phyloP scores from a whole-genome alignment of 2,113 vertebrate species.

The Periophthalmus modestus region DNA sequence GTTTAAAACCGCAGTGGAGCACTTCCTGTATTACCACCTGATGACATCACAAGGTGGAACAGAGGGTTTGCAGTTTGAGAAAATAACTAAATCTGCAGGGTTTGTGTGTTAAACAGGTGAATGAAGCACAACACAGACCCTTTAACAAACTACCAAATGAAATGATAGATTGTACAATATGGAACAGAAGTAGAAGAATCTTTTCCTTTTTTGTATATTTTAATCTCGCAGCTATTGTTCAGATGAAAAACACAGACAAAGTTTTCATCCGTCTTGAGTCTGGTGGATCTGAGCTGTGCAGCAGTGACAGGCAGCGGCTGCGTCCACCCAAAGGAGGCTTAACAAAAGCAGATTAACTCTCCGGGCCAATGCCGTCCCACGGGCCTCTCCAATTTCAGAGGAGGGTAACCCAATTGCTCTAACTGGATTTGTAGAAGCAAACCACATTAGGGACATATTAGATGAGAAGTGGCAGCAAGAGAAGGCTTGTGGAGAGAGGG shows the following conservation, averaged over 20 bases:
- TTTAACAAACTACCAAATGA: no score
- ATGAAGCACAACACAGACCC: no score
- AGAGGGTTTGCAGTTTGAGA: no score
- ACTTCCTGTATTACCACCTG: no score
- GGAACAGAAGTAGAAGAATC: no score
- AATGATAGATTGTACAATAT: not conserved
- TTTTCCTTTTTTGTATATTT: not conserved
- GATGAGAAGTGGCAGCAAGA: slow-evolving; percentile 92
- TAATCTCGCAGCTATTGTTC: not conserved
- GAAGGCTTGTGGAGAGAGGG: slow-evolving; percentile 75
- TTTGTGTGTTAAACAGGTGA: no score
- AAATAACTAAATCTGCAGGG: no score
- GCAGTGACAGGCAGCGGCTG: slow-evolving; percentile 83
- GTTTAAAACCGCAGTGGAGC: no score
- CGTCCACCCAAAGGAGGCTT: slow-evolving; percentile 78
- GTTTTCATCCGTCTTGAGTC: slow-evolving; percentile 30
- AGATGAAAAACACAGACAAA: not conserved
- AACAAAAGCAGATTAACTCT: slow-evolving; percentile 97
- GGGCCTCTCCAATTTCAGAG: slow-evolving; percentile 93
- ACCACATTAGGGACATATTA: slow-evolving; percentile 96
- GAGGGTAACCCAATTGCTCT: slow-evolving; percentile 95
- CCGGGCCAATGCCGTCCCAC: slow-evolving; percentile 82
- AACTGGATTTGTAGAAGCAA: slow-evolving; percentile 95
- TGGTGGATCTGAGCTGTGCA: slow-evolving; percentile 78
- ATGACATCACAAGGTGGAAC: no score